phyloP scores from a whole-genome alignment of 2,797 vertebrate species.

The Gobio occitaniae region DNA sequence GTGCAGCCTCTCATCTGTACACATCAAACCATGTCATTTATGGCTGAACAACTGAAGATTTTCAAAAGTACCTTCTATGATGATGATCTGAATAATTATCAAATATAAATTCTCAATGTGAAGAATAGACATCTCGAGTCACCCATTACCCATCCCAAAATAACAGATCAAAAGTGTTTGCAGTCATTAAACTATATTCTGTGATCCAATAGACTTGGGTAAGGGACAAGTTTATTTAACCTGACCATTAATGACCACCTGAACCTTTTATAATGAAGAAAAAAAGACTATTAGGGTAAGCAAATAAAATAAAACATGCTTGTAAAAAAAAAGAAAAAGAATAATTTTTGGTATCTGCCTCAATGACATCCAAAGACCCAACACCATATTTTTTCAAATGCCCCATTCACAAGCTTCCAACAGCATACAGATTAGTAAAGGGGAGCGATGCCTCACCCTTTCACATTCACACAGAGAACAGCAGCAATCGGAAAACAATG shows the following conservation, averaged over 20 bases:
- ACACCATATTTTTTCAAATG: not conserved
- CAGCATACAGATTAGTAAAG: slow-evolving; percentile 1
- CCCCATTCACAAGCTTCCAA: not conserved
- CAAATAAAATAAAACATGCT: not conserved
- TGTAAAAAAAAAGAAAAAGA: not conserved
- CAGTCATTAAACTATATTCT: not conserved
- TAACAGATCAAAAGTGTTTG: not conserved
- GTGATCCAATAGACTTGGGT: not conserved
- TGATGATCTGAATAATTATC: slow-evolving; percentile 13
- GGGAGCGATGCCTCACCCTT: not conserved
- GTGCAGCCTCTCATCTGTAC: slow-evolving; percentile 12
- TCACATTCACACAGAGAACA: slow-evolving; percentile 13
- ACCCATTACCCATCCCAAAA: not conserved
- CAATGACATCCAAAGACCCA: slow-evolving; percentile 21
- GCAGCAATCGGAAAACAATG: slow-evolving; percentile 15
- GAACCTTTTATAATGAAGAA: not conserved
- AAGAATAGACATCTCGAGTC: not conserved
- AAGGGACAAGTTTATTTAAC: not conserved
- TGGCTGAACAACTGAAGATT: not conserved
- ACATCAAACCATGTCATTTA: slow-evolving; percentile 9
- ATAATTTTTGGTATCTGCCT: slow-evolving; percentile 41
- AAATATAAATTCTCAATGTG: slow-evolving; percentile 40
- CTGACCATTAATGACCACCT: not conserved
- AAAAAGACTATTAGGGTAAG: not conserved
- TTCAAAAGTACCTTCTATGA: slow-evolving; percentile 6